These are phyloP conservation scores for Pygmarrhopalites habei DNA, from an alignment of 1,140 invertebrate genomes.

Conservation along the genomic window DNA sequence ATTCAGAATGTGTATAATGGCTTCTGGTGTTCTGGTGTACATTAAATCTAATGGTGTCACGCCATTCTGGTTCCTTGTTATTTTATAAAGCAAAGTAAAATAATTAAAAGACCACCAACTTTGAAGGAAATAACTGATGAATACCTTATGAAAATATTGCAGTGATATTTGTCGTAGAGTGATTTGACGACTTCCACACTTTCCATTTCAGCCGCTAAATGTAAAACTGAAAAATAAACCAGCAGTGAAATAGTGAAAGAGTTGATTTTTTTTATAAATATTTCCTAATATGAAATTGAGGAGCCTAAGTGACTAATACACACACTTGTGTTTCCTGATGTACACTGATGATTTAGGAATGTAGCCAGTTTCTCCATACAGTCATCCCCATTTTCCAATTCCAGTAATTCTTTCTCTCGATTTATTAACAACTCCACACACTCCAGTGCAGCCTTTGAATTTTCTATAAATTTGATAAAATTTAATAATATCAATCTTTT, in stretches of 20 bases:
- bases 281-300: too few relatives aligned
- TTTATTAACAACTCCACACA: not conserved
- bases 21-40: conserved; percentile 10
- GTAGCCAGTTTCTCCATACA: not conserved
- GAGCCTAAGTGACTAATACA: too few relatives aligned
- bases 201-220: not conserved
- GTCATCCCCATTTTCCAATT: not conserved
- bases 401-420: not conserved
- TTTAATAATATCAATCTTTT: not conserved
- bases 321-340: too few relatives aligned
- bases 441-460: not conserved
- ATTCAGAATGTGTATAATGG: conserved; percentile 6
- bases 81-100: not conserved
- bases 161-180: not conserved
- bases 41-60: not conserved
- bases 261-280: too few relatives aligned
- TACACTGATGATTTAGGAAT: not conserved
- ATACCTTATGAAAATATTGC: not conserved
- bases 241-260: too few relatives aligned
- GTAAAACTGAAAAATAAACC: not conserved
- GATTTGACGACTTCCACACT: not conserved
- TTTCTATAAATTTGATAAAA: not conserved
- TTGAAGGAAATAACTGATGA: not conserved
- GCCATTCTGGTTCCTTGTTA: not conserved
- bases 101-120: not conserved